Percentiles rank a stretch among this genome's conserved stretches.
Conservation (phyloP, 2,888 invertebrate species). For the Mythimna loreyi region DNA sequence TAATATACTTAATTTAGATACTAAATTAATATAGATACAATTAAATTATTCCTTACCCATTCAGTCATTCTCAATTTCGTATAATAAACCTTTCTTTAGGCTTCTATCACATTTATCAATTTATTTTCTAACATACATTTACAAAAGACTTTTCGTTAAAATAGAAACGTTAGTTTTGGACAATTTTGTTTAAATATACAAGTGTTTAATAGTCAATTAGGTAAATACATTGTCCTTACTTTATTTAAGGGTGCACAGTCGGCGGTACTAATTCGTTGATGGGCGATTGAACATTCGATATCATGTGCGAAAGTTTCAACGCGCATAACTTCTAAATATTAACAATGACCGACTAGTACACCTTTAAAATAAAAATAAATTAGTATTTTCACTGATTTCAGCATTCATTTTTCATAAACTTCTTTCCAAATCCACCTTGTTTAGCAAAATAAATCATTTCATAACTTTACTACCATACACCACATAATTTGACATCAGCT, state of each 20-base stretch:
- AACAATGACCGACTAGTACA: no score
- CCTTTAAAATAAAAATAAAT: no score
- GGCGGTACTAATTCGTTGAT: no score
- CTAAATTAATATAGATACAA: slow-evolving; percentile 33
- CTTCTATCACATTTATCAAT: slow-evolving; percentile 50
- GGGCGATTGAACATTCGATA: no score
- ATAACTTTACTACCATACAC: neutral
- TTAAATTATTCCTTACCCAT: slow-evolving; percentile 21
- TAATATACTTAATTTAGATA: slow-evolving; percentile 50
- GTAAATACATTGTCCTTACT: neutral
- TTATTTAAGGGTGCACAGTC: neutral
- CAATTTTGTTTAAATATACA: slow-evolving; percentile 1
- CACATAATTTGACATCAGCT: no score
- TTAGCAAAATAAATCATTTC: neutral
- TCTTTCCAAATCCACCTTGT: neutral
- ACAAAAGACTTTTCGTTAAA: slow-evolving; percentile 13
- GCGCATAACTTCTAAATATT: no score
- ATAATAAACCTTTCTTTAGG: slow-evolving; percentile 28
- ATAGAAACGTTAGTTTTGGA: neutral
- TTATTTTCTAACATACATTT: slow-evolving; percentile 12
- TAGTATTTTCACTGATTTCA: no score
- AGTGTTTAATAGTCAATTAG: neutral
- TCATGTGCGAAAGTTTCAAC: no score
- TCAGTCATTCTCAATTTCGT: slow-evolving; percentile 59
- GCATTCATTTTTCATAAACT: neutral